Evolutionary conservation across 2,113 vertebrate species (phyloP).

Genomic region (Nothobranchius furzeri): DNA sequence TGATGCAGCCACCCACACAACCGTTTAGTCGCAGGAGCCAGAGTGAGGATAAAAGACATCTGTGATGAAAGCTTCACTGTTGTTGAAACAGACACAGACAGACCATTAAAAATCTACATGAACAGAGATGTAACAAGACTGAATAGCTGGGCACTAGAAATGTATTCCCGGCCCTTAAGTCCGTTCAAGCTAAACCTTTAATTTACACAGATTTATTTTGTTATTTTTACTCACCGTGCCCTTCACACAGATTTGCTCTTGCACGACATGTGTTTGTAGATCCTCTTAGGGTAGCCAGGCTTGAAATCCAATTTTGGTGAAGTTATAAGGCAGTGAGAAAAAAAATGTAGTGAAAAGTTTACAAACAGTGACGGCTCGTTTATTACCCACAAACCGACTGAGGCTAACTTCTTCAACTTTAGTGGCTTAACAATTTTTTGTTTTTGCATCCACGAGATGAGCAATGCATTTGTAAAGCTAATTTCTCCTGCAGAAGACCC

Average conservation of each 20-base stretch:
- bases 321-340: conserved; percentile 53
- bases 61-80: conserved; percentile 30
- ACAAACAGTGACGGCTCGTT: conserved; percentile 50
- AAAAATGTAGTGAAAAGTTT: conserved; percentile 39
- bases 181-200: conserved; percentile 63
- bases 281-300: conserved; percentile 69
- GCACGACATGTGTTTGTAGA: conserved; percentile 65
- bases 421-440: conserved; percentile 9
- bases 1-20: conserved; percentile 42
- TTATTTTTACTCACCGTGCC: conserved; percentile 26
- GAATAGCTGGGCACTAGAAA: conserved; percentile 46
- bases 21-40: conserved; percentile 16
- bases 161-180: conserved; percentile 40
- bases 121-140: conserved; percentile 32
- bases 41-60: conserved; percentile 18
- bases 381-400: conserved; percentile 31
- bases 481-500: conserved; percentile 34
- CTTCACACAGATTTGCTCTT: conserved; percentile 56
- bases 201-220: conserved; percentile 46
- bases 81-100: conserved; percentile 34
- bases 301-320: conserved; percentile 73
- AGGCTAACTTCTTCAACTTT: conserved; percentile 40
- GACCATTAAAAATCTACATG: conserved; percentile 50
- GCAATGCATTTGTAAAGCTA: conserved; percentile 23
- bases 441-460: conserved; percentile 7